Base-by-base conservation (phyloP, 2,113 vertebrate species). In the Irena cyanogastra region DNA sequence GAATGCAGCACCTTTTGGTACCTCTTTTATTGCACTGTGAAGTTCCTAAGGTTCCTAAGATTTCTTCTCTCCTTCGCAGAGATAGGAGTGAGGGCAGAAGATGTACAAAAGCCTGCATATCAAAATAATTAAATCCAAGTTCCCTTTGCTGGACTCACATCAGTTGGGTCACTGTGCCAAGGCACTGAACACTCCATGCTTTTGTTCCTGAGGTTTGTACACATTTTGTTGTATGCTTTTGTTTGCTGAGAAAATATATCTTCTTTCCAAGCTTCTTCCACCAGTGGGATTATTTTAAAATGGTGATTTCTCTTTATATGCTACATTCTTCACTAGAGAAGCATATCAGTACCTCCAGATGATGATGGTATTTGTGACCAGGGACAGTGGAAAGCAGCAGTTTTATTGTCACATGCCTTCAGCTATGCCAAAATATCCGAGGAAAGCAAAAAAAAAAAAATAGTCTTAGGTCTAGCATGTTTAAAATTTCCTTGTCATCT, bases 161-260 rank as follows among this genome's bases (percentile, higher is more conserved):
- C 82, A 76, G 81, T 24, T 71, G 74, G 78, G 66, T 60, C 23
- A 33, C 37, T 18, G 50, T 89, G 84, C 85, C 90, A 95, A 89
- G 77, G 78, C 87, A 71, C 60, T 56, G 56, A 90, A 81, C 64
- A 82, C 80, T 91, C 0, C 7, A 63, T 27, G 63, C 70, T 87
- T 93, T 94, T 94, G 83, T 83, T 93, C 68, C 72, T 0, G 0
- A 60, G 45, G 53, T 81, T 96, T 91, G 87, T 90, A 86, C 79
- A 86, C 50, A 75, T 88, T 96, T 87, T 91, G 78, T 49, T 86
- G 82, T 76, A 30, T 54, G 53, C 71, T 88, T 90, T 95, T 54
- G 52, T 56, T 87, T 91, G 59, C 54, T 95, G 87, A 93, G 71
- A 92, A 97, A 92, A 95, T 77, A 69, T 27, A 91, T 69, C 69